Evolutionary conservation across 1,140 invertebrate genomes (phyloP).

Genomic region (Parapsyche elsis): DNA sequence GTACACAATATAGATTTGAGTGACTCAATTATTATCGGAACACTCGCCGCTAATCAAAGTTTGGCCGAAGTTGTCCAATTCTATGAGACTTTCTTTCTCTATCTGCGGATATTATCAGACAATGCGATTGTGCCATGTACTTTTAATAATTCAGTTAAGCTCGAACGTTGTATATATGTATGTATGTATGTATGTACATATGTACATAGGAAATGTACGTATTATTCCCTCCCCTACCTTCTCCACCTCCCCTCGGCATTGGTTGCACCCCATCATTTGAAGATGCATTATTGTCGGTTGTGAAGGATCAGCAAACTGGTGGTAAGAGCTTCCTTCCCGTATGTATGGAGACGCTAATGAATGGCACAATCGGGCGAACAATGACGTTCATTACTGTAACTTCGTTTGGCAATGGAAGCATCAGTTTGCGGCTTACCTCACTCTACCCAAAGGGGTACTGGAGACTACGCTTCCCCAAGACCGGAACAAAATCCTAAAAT

Average conservation of each 20-base stretch:
- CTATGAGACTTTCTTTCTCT: too few species aligned
- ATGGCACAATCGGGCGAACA: constrained; percentile 51
- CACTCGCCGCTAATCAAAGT: not conserved
- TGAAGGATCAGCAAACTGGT: constrained; percentile 34
- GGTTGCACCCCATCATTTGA: not conserved
- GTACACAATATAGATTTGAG: not conserved
- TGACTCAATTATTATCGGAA: not conserved
- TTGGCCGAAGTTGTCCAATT: not conserved
- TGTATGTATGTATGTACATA: too few species aligned
- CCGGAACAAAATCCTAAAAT: not conserved
- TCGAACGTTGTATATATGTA: too few species aligned
- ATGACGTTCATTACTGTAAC: constrained; percentile 50
- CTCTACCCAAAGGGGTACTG: not conserved
- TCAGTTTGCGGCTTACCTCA: constrained; percentile 23
- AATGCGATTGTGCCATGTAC: too few species aligned
- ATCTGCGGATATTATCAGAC: too few species aligned
- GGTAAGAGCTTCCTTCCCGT: constrained; percentile 37
- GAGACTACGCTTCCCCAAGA: not conserved
- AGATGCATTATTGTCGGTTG: constrained; percentile 3
- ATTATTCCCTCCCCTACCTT: too few species aligned
- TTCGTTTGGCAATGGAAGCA: constrained; percentile 25
- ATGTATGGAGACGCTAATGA: constrained; percentile 43
- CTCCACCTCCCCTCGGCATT: too few species aligned
- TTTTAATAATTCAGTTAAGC: too few species aligned
- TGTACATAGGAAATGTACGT: too few species aligned